phyloP scores from a whole-genome alignment of 2,113 vertebrate genomes.

The Jacana jacana region DNA sequence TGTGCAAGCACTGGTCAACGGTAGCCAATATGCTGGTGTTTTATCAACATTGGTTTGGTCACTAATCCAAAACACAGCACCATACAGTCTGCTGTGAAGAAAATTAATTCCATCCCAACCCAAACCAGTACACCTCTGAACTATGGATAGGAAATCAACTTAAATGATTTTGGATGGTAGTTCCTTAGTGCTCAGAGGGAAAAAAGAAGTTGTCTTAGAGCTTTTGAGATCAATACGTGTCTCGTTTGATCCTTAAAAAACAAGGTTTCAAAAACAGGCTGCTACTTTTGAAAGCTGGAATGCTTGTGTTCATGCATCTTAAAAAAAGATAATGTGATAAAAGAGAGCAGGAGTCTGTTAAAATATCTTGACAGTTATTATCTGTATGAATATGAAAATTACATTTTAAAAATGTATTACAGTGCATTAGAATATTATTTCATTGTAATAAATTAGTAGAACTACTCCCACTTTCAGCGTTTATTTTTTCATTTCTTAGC shows the following conservation, averaged over 20 bases:
- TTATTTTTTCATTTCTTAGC: slow-evolving; percentile 51
- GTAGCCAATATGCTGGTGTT: not conserved
- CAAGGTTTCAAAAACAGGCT: not conserved
- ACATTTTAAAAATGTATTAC: slow-evolving; percentile 32
- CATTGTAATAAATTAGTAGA: slow-evolving; percentile 43
- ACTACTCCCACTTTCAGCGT: slow-evolving; percentile 3
- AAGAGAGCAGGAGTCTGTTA: slow-evolving; percentile 6
- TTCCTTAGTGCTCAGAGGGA: not conserved
- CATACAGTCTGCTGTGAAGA: accelerated
- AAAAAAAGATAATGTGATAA: not conserved
- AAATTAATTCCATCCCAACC: not conserved
- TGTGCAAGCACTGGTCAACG: not conserved
- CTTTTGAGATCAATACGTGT: not conserved
- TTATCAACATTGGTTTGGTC: not conserved
- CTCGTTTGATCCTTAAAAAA: not conserved
- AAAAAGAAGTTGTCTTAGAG: not conserved
- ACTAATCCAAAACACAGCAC: not conserved
- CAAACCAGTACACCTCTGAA: not conserved
- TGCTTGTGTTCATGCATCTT: not conserved
- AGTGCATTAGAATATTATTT: slow-evolving; percentile 19
- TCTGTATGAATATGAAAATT: slow-evolving; percentile 26
- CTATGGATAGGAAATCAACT: not conserved
- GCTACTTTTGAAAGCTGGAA: not conserved
- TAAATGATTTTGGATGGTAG: not conserved
- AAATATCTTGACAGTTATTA: slow-evolving; percentile 37